Conservation (phyloP, 2,797 vertebrate genomes). For the Coreius guichenoti region DNA sequence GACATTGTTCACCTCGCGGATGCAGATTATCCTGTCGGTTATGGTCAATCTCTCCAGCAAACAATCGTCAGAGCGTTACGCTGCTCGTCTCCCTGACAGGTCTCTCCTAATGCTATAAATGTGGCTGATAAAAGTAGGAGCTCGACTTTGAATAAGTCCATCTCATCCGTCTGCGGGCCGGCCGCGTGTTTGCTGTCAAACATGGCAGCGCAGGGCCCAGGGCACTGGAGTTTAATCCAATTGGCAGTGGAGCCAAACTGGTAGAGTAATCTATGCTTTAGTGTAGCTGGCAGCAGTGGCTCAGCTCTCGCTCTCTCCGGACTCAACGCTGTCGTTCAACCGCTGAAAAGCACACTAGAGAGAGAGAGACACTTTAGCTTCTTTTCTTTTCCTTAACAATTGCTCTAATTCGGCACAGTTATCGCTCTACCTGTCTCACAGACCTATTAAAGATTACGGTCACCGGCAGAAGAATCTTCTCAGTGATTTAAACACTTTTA, state of each 20-base stretch:
- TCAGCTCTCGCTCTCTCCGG: slow-evolving; percentile 66
- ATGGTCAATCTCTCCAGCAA: slow-evolving; percentile 55
- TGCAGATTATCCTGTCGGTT: slow-evolving; percentile 58
- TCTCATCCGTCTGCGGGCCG: slow-evolving; percentile 67
- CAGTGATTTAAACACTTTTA: slow-evolving; percentile 78
- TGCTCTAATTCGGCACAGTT: slow-evolving; percentile 53
- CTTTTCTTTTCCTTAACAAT: slow-evolving; percentile 74
- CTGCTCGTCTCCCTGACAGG: slow-evolving; percentile 63
- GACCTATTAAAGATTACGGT: slow-evolving; percentile 86
- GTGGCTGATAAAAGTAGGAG: slow-evolving; percentile 62
- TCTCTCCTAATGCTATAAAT: slow-evolving; percentile 70
- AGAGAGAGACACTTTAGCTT: slow-evolving; percentile 71
- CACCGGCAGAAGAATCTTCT: slow-evolving; percentile 69
- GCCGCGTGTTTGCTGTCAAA: slow-evolving; percentile 78
- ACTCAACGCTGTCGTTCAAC: slow-evolving; percentile 70
- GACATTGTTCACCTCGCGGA: slow-evolving; percentile 47
- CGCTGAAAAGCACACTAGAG: slow-evolving; percentile 71
- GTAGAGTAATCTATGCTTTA: slow-evolving; percentile 85
- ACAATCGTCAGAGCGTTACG: slow-evolving; percentile 43
- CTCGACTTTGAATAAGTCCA: slow-evolving; percentile 77
- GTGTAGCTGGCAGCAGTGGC: slow-evolving; percentile 73
- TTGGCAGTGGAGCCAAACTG: slow-evolving; percentile 81
- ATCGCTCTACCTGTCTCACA: slow-evolving; percentile 78
- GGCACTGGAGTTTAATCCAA: slow-evolving; percentile 79
- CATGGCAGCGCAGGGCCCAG: slow-evolving; percentile 71